Conservation (phyloP, 2,797 vertebrate genomes). For the Tenualosa thibaudeaui region DNA sequence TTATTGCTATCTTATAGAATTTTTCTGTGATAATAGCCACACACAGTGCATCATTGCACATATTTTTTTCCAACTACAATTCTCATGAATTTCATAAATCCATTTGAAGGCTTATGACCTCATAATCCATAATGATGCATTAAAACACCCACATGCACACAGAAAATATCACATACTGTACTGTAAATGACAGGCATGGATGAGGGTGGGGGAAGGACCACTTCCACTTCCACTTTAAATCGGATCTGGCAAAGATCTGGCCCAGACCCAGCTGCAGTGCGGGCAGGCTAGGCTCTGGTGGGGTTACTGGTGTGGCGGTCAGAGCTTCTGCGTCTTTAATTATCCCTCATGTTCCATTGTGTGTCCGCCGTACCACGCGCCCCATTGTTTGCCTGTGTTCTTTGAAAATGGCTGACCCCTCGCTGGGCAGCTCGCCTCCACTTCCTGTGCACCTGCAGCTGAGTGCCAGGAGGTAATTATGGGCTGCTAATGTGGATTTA, state of each 20-base stretch:
- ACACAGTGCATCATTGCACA: not conserved
- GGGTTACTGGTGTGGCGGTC: not conserved
- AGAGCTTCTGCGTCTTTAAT: not conserved
- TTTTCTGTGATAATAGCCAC: not conserved
- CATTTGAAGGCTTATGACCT: not conserved
- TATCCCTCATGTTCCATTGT: not conserved
- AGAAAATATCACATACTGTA: not conserved
- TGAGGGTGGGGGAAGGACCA: not conserved
- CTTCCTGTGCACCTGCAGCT: not conserved
- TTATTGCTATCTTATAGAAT: conserved; percentile 6
- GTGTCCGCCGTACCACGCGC: not conserved
- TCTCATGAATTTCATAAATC: not conserved
- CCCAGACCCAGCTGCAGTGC: not conserved
- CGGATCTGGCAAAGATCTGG: not conserved
- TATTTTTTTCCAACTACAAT: not conserved
- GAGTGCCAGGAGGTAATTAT: not conserved
- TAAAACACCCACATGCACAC: not conserved
- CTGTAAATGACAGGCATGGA: not conserved
- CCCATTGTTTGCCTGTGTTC: not conserved
- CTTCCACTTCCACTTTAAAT: not conserved
- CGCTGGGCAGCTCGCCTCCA: not conserved
- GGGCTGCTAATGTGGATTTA: not conserved
- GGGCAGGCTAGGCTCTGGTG: not conserved
- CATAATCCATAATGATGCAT: not conserved
- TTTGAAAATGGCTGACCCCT: not conserved